Conservation (phyloP, 2,113 vertebrate genomes). For the Columbina picui region DNA sequence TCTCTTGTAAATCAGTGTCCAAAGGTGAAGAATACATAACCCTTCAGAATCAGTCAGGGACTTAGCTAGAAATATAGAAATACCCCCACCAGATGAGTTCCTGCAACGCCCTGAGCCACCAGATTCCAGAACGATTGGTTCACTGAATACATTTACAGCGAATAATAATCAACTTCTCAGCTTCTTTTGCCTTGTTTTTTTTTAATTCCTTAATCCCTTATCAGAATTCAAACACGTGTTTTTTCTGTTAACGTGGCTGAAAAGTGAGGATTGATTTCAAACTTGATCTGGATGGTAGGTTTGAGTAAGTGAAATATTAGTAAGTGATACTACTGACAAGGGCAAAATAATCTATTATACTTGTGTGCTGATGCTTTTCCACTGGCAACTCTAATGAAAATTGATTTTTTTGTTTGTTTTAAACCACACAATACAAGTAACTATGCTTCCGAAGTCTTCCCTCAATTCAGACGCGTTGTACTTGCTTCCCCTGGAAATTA, state of each 20-base stretch:
- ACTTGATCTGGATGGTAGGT: neutral
- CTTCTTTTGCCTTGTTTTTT: neutral
- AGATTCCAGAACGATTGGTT: neutral
- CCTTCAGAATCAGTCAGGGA: neutral
- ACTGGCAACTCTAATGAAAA: neutral
- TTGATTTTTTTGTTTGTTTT: neutral
- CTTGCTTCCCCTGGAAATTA: neutral
- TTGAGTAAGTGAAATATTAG: neutral
- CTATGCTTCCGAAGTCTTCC: neutral
- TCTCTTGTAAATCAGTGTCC: neutral
- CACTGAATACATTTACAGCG: neutral
- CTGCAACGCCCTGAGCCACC: neutral
- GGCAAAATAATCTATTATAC: neutral
- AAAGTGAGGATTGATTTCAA: neutral
- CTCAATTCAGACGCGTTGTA: neutral
- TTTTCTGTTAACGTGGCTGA: neutral
- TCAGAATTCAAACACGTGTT: neutral
- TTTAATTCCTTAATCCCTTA: neutral
- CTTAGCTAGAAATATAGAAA: neutral
- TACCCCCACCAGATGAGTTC: neutral
- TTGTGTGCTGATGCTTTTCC: neutral
- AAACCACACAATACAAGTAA: neutral
- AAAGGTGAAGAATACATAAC: neutral
- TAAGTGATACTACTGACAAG: neutral
- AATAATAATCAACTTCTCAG: conserved; percentile 16